A percentile compares a stretch with the other conserved stretches of the same genome.
Evolutionary conservation across 2,797 vertebrate species (phyloP).

Genomic region (Mastacembelus armatus): DNA sequence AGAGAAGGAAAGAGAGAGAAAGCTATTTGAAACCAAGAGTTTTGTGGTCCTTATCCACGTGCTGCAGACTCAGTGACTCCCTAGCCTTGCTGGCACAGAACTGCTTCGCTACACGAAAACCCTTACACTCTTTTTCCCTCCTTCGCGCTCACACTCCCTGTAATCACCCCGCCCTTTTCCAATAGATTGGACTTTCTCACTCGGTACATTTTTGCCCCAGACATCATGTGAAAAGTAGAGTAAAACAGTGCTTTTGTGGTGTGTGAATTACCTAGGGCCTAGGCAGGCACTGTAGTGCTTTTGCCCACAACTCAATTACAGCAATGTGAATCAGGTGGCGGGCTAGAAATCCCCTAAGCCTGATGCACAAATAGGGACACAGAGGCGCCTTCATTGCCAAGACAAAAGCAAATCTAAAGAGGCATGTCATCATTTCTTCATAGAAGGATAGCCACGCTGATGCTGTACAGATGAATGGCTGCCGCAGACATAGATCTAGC

Average conservation of each 20-base stretch:
- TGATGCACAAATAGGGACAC: conserved; percentile 69
- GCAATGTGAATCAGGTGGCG: conserved; percentile 83
- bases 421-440: conserved; percentile 60
- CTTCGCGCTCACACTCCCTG: conserved; percentile 40
- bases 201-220: conserved; percentile 43
- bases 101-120: conserved; percentile 59
- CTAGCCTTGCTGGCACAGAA: conserved; percentile 58
- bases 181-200: conserved; percentile 65
- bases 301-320: conserved; percentile 82
- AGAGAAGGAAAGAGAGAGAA: conserved; percentile 58
- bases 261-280: conserved; percentile 76
- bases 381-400: conserved; percentile 72
- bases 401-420: conserved; percentile 60
- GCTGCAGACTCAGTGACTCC: conserved; percentile 76
- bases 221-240: conserved; percentile 79
- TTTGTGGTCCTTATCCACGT: conserved; percentile 79
- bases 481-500: conserved; percentile 21
- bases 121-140: conserved; percentile 72
- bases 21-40: conserved; percentile 74
- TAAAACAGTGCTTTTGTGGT: conserved; percentile 78
- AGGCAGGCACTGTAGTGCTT: conserved; percentile 66
- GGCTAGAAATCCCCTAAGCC: conserved; percentile 76
- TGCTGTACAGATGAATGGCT: conserved; percentile 28
- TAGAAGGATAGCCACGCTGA: conserved; percentile 33
- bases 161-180: conserved; percentile 67